phyloP scores from a whole-genome alignment of 1,140 invertebrate genomes.

The Lasioglossum baleicum region DNA sequence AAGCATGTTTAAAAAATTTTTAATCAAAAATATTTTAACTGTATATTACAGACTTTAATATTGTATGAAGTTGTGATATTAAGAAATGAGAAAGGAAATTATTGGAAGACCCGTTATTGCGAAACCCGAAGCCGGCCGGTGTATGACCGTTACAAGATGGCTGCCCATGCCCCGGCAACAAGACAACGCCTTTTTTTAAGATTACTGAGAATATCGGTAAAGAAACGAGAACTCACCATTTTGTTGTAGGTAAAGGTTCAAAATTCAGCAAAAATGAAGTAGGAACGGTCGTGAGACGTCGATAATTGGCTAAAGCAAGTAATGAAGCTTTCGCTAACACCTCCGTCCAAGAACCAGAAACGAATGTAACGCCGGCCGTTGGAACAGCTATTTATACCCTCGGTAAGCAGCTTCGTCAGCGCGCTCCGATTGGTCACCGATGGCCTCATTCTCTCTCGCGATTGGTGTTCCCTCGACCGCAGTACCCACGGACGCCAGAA shows the following conservation, averaged over 20 bases:
- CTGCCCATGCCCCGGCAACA: constrained; percentile 1
- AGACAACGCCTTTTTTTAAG: not conserved
- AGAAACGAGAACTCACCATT: constrained; percentile 50
- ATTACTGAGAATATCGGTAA: not conserved
- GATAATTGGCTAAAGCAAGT: constrained; percentile 64
- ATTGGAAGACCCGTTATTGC: not conserved
- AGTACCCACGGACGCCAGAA: constrained; percentile 37
- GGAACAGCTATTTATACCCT: constrained; percentile 44
- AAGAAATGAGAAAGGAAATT: not conserved
- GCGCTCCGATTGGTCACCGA: constrained; percentile 39
- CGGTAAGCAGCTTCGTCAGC: constrained; percentile 30
- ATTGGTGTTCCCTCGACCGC: constrained; percentile 54
- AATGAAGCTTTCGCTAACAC: constrained; percentile 64
- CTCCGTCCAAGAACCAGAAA: constrained; percentile 6
- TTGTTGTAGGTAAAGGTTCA: constrained; percentile 35
- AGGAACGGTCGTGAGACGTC: constrained; percentile 4
- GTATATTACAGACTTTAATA: too few species aligned
- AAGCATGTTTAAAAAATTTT: too few species aligned
- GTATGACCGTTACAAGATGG: constrained; percentile 58
- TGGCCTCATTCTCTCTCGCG: constrained; percentile 26
- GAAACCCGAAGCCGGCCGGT: constrained; percentile 50
- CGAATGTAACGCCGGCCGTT: constrained; percentile 25
- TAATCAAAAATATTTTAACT: not conserved
- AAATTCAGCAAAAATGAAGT: constrained; percentile 9
- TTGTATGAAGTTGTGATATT: too few species aligned